Evolutionary conservation across 2,888 invertebrate species (phyloP), one percentile per base, ranked within the genome.

Genomic region (Heliconius cydno): DNA sequence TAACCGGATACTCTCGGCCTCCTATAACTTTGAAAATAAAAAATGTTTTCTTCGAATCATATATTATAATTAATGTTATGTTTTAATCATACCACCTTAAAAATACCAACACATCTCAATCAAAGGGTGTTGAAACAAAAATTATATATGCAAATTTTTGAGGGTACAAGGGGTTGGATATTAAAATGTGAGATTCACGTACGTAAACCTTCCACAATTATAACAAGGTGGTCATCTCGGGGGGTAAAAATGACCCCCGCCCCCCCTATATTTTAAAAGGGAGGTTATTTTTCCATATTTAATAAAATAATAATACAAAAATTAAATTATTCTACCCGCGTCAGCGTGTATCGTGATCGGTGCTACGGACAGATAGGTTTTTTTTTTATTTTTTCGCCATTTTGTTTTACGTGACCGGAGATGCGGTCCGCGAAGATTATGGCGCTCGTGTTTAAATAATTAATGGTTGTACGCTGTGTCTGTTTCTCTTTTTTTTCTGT

Each of bases 301-400:
- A 91, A 91, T 91, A 90, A 91, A 88, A 90, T 90, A 88, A 90
- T 90, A 89, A 90, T 88, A 91, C 91, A 92, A 91, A 90, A 91
- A 91, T 89, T 92, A 92, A 94, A 91, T 90, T 94, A 94, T 94
- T 94, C 94, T 85, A 82, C 84, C 88, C 89, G 90, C 94, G 93
- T 94, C 84, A 90, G 86, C 89, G 90, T 90, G 92, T 94, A 94
- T 94, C 93, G 92, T 92, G 91, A 94, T 94, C 92, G 91, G 92
- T 94, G 94, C 88, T 86, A 89, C 85, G 88, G 90, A 88, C 93
- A 92, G 93, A 93, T 92, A 89, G 88, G 41, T 38, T 15, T 65
- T 28, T 65, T 70, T 57, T 60, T n/a, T 38, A 12, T 87, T 86
- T 90, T 88, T 86, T 87, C 88, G 87, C 87, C 90, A 88, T 92